Conservation (phyloP, 2,888 invertebrate genomes). For the Agrotis ipsilon region DNA sequence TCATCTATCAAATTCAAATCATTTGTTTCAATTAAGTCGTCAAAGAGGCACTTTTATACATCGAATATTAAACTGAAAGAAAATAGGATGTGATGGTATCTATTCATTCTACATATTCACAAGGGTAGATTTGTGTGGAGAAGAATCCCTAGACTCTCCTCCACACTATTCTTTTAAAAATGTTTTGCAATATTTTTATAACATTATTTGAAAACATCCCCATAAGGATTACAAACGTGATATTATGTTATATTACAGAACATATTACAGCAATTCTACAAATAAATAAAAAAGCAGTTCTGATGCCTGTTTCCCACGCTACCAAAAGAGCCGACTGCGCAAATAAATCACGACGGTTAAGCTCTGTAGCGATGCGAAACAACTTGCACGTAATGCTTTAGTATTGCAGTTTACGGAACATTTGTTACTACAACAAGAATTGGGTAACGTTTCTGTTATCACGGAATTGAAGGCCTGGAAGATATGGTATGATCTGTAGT, state of each 20-base stretch:
- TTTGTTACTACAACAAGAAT: constrained; percentile 17
- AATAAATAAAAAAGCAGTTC: constrained; percentile 33
- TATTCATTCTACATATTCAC: no score
- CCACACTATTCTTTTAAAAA: no score
- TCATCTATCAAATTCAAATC: no score
- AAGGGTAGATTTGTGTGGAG: no score
- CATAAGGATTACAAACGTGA: not conserved
- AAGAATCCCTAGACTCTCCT: no score
- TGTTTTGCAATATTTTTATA: no score
- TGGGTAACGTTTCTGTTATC: constrained; percentile 21
- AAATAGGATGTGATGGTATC: no score
- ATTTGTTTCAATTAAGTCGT: no score
- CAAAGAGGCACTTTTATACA: no score
- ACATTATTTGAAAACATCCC: no score
- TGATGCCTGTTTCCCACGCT: constrained; percentile 26
- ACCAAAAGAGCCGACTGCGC: constrained; percentile 13
- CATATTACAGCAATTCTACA: constrained; percentile 6
- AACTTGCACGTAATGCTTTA: constrained; percentile 50
- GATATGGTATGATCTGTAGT: no score
- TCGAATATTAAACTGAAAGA: no score
- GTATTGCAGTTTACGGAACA: constrained; percentile 40
- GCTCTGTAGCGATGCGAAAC: constrained; percentile 40
- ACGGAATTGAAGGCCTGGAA: not conserved
- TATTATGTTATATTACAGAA: not conserved
- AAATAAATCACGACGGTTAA: constrained; percentile 54